Percentiles rank a stretch among this genome's conserved stretches.
These are phyloP conservation scores for Acropora tenuis DNA, from an alignment of 64 coral and sea anemone genomes.

Conservation along the genomic window DNA sequence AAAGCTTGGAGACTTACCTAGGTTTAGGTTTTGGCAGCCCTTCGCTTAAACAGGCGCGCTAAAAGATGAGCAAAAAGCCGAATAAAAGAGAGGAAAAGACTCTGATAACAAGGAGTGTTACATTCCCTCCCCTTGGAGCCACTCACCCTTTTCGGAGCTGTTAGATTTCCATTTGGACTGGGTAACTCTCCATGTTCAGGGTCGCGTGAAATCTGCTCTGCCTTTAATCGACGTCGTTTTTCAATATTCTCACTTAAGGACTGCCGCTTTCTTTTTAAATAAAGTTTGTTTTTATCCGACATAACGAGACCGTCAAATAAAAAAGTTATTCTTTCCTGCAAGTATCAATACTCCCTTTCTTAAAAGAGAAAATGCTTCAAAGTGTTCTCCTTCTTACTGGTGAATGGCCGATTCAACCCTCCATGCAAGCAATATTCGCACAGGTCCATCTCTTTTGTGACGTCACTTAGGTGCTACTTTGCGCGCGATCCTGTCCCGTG, in stretches of 20 bases:
- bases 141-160: constrained; percentile 7
- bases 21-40: not conserved
- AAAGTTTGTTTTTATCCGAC: not conserved
- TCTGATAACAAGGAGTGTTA: not conserved
- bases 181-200: not conserved
- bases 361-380: constrained; percentile 13
- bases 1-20: not conserved
- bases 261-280: not conserved
- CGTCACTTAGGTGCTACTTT: not conserved
- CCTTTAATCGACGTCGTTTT: not conserved
- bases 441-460: not conserved
- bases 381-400: not conserved
- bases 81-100: not conserved
- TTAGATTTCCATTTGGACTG: not conserved
- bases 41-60: not conserved
- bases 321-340: not conserved
- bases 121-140: not conserved
- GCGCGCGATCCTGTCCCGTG: too few species aligned
- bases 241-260: not conserved
- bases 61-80: not conserved
- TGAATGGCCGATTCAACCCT: not conserved
- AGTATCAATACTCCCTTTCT: not conserved
- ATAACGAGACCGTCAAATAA: not conserved
- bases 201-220: not conserved
- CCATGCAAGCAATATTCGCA: not conserved